A percentile compares a stretch with the other conserved stretches of the same genome.
These are phyloP conservation scores for Melipona beecheii DNA, from an alignment of 2,888 invertebrate species.

Conservation along the genomic window DNA sequence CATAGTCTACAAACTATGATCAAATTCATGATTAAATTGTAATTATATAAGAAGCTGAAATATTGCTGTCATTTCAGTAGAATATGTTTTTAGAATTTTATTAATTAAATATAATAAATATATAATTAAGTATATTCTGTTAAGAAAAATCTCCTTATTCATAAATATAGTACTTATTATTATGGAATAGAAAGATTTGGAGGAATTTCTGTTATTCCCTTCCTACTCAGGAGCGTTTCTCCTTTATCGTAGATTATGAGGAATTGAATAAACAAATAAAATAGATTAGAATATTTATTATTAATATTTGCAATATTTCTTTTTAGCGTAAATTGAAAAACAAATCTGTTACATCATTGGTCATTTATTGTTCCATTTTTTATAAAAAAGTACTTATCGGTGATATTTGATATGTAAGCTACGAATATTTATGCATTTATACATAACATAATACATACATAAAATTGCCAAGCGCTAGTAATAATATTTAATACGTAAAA, in stretches of 20 bases:
- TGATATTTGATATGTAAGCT: neutral
- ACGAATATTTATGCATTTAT: neutral
- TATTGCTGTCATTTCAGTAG: neutral
- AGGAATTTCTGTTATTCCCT: neutral
- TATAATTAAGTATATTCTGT: neutral
- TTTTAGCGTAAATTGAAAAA: constrained; percentile 1
- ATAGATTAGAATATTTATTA: neutral
- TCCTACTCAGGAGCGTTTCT: neutral
- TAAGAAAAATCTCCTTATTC: constrained; percentile 11
- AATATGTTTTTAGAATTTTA: neutral
- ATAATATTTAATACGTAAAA: too few species aligned
- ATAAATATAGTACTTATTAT: neutral
- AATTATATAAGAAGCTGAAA: neutral
- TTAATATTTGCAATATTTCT: constrained; percentile 12
- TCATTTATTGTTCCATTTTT: neutral
- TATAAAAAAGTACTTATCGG: neutral
- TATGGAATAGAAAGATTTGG: neutral
- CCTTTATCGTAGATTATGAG: neutral
- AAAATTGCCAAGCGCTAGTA: too few species aligned
- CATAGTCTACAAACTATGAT: neutral
- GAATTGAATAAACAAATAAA: neutral
- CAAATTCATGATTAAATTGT: neutral
- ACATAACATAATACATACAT: too few species aligned
- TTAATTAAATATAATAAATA: neutral
- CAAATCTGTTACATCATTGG: neutral